phyloP scores from a whole-genome alignment of 1,140 invertebrate genomes.

The Choristoneura fumiferana region DNA sequence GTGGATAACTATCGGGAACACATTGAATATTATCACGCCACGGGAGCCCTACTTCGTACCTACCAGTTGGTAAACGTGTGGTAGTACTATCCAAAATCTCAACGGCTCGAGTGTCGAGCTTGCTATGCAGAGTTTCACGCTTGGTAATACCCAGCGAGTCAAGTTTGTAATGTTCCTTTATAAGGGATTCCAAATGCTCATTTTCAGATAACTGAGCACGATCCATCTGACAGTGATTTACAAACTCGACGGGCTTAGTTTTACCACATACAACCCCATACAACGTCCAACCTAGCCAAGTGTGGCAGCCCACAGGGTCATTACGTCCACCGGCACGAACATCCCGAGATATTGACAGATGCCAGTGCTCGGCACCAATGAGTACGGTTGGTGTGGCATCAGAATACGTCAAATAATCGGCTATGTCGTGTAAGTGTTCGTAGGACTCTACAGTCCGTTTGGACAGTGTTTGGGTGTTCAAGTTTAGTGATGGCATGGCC shows the following conservation, averaged over 20 bases:
- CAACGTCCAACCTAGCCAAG: too few species aligned
- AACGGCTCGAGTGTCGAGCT: background rate
- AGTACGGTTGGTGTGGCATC: constrained; percentile 3
- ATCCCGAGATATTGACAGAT: too few species aligned
- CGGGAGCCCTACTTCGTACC: constrained; percentile 28
- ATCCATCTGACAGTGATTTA: too few species aligned
- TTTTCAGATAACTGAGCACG: background rate
- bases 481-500: background rate
- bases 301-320: too few species aligned
- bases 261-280: too few species aligned
- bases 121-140: background rate
- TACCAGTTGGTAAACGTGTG: background rate
- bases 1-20: constrained; percentile 27
- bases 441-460: background rate
- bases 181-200: background rate
- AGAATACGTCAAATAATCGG: constrained; percentile 1
- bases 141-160: constrained; percentile 5
- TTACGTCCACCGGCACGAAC: too few species aligned
- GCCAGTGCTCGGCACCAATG: too few species aligned
- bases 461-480: background rate
- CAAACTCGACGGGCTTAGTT: too few species aligned
- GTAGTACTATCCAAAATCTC: background rate
- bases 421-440: background rate
- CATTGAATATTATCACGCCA: constrained; percentile 22
- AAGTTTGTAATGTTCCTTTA: constrained; percentile 14